Percentiles rank a stretch among this genome's conserved stretches.
phyloP scores from a whole-genome alignment of 2,797 vertebrate genomes.

The Gadopsis marmoratus region DNA sequence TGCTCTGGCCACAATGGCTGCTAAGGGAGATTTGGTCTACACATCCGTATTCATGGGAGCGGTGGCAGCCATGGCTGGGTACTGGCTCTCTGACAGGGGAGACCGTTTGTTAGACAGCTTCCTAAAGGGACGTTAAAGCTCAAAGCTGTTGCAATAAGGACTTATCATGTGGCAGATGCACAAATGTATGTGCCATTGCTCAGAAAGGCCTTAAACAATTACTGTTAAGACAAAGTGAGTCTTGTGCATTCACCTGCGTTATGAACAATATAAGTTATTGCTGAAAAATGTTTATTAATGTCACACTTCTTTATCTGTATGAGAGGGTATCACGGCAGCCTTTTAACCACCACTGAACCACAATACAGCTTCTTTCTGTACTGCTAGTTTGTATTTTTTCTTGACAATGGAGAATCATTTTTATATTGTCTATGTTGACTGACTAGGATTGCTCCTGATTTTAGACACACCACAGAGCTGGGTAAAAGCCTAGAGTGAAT shows the following conservation, averaged over 20 bases:
- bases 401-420: background rate
- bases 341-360: background rate
- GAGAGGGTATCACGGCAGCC: background rate
- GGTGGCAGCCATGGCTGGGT: conserved; percentile 92
- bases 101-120: conserved; percentile 89
- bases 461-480: background rate
- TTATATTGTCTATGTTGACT: too few relatives aligned
- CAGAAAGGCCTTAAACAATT: background rate
- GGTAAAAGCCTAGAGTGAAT: background rate
- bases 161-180: background rate
- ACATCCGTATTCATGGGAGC: conserved; percentile 96
- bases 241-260: background rate
- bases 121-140: conserved; percentile 87
- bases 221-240: conserved; percentile 3
- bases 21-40: conserved; percentile 97
- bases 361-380: background rate
- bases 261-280: background rate
- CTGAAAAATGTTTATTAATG: background rate
- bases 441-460: too few relatives aligned
- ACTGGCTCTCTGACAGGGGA: conserved; percentile 94
- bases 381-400: background rate
- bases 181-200: background rate
- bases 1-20: conserved; percentile 93
- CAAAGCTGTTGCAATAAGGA: background rate
- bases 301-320: background rate